phyloP scores from a whole-genome alignment of 53 echinoderm and acorn worm genomes.

The Henricia sp. region DNA sequence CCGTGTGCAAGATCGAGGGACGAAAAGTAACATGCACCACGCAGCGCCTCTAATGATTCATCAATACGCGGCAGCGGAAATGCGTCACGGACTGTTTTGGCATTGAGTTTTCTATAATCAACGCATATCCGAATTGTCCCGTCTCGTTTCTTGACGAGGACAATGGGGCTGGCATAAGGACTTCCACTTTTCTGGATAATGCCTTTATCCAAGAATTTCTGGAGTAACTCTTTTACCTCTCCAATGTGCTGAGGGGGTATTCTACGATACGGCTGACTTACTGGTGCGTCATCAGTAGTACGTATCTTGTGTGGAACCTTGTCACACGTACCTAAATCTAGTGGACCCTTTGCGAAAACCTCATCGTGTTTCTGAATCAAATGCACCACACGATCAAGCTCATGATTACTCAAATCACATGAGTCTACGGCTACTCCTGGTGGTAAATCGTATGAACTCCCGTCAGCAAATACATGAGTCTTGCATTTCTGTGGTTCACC shows the following conservation, averaged over 20 bases:
- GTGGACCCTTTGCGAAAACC: slow-evolving; percentile 7
- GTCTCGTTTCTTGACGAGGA: too few species aligned
- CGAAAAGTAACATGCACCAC: not conserved
- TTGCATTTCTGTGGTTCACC: not conserved
- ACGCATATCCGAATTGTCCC: too few species aligned
- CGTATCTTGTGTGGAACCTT: slow-evolving; percentile 48
- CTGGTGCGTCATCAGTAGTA: slow-evolving; percentile 21
- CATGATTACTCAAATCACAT: not conserved
- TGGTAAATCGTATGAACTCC: not conserved
- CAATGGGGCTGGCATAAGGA: not conserved
- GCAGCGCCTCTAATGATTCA: slow-evolving; percentile 5
- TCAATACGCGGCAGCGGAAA: slow-evolving; percentile 25
- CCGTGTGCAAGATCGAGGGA: not conserved
- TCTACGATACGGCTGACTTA: slow-evolving; percentile 54
- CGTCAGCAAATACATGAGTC: not conserved
- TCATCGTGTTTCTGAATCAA: not conserved
- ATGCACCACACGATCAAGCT: not conserved
- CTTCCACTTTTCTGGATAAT: slow-evolving; percentile 44
- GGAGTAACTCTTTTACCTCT: slow-evolving; percentile 65
- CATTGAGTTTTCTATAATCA: too few species aligned
- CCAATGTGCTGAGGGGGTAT: slow-evolving; percentile 65
- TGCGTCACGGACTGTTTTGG: slow-evolving; percentile 15
- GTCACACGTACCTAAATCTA: not conserved
- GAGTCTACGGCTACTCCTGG: not conserved
- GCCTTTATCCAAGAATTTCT: slow-evolving; percentile 58